Evolutionary conservation across 92 coral and sea anemone species (phyloP).

Genomic region (Palythoa grandiflora): DNA sequence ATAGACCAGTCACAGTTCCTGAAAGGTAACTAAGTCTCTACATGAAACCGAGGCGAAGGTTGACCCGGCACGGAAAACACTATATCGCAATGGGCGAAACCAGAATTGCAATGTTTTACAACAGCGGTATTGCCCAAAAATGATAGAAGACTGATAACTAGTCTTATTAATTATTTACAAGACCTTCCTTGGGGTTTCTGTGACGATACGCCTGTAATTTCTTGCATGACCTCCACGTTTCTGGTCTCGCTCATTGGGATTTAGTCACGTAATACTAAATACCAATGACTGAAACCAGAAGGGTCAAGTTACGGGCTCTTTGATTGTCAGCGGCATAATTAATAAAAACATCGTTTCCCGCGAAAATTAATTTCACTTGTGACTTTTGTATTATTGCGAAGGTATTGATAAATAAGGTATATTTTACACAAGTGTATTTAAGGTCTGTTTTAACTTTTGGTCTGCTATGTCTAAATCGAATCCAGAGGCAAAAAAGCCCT

Average conservation of each 20-base stretch:
- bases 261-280: conserved; percentile 15
- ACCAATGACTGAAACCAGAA: conserved; percentile 13
- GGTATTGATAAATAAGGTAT: neutral
- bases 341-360: neutral
- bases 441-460: neutral
- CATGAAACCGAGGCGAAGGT: no score
- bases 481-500: neutral
- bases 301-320: neutral
- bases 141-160: no score
- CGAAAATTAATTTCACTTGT: neutral
- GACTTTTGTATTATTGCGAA: neutral
- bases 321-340: neutral
- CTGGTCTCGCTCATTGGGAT: conserved; percentile 32
- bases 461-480: neutral
- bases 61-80: no score
- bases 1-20: no score
- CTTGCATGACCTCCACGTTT: neutral
- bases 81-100: no score
- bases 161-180: no score
- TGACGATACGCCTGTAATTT: no score
- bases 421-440: neutral
- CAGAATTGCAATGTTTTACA: no score
- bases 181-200: no score
- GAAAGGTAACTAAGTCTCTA: no score
- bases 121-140: no score